A percentile compares a stretch with the other conserved stretches of the same genome.
phyloP scores from a whole-genome alignment of 1,140 invertebrate genomes.

The Nasonia vitripennis region DNA sequence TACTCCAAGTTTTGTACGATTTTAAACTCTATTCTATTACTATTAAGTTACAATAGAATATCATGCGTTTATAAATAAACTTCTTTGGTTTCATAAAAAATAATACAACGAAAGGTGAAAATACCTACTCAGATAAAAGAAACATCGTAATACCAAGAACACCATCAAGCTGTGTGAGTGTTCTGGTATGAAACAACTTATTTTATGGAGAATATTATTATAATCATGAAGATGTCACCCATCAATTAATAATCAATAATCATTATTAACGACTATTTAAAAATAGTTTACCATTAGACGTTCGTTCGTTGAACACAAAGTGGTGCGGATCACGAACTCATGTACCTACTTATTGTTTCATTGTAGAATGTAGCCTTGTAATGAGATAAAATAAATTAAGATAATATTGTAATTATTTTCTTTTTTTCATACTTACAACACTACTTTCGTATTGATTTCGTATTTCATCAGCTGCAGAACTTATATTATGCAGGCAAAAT shows the following conservation, averaged over 20 bases:
- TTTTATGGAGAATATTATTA: neutral
- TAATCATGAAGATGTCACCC: neutral
- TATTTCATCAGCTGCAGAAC: too few species aligned
- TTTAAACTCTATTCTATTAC: neutral
- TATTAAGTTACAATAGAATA: neutral
- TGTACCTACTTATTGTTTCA: slow-evolving; percentile 36
- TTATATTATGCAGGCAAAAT: too few species aligned
- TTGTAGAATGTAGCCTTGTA: slow-evolving; percentile 25
- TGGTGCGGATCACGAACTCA: slow-evolving; percentile 15
- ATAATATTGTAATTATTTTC: neutral
- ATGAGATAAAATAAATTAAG: slow-evolving; percentile 39
- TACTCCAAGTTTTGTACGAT: neutral
- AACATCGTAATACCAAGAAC: too few species aligned
- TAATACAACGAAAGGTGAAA: too few species aligned
- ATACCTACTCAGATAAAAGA: too few species aligned
- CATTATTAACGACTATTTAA: neutral
- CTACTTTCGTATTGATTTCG: neutral
- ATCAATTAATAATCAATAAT: neutral
- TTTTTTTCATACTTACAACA: neutral
- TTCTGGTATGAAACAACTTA: too few species aligned
- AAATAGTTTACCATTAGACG: slow-evolving; percentile 6
- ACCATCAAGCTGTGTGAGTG: too few species aligned
- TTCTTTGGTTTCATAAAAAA: too few species aligned
- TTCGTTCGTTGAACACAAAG: slow-evolving; percentile 19
- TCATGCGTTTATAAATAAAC: too few species aligned